Evolutionary conservation across 2,797 vertebrate genomes (phyloP).

Genomic region (Microctenopoma lineatum): DNA sequence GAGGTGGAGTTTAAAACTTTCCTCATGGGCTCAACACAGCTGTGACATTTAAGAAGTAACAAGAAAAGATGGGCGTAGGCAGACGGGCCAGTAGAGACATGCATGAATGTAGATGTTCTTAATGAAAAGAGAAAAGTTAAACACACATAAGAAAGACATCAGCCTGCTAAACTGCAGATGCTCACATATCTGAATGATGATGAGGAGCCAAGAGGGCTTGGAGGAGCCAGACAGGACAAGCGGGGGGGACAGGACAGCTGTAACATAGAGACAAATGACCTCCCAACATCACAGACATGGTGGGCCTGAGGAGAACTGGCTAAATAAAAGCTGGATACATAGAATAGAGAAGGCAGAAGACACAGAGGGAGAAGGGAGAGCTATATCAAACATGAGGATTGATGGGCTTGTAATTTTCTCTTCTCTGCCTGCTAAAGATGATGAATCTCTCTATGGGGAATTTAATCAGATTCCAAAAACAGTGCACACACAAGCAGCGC

Average conservation of each 20-base stretch:
- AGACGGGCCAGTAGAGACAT: constrained; percentile 22
- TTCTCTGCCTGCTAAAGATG: constrained; percentile 71
- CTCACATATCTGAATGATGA: constrained; percentile 40
- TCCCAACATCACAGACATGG: constrained; percentile 37
- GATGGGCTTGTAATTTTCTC: constrained; percentile 70
- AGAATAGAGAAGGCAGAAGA: constrained; percentile 39
- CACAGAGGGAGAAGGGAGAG: constrained; percentile 38
- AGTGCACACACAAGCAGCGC: constrained; percentile 35
- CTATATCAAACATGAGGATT: constrained; percentile 65
- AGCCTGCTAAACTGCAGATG: constrained; percentile 10
- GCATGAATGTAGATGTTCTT: constrained; percentile 9
- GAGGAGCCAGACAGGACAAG: constrained; percentile 45
- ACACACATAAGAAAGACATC: constrained; percentile 28
- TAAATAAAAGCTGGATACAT: constrained; percentile 45
- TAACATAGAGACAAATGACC: constrained; percentile 71
- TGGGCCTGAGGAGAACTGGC: constrained; percentile 35
- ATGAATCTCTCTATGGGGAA: constrained; percentile 71
- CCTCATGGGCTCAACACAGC: constrained; percentile 14
- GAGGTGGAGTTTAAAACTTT: constrained; percentile 4
- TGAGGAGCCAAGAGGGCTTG: constrained; percentile 40
- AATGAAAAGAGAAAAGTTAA: constrained; percentile 32
- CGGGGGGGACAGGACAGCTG: constrained; percentile 47
- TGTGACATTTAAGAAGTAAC: constrained; percentile 36
- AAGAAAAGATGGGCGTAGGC: constrained; percentile 37
- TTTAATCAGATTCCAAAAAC: constrained; percentile 71